These are phyloP conservation scores for Battus philenor DNA, from an alignment of 1,140 invertebrate genomes.

Conservation along the genomic window DNA sequence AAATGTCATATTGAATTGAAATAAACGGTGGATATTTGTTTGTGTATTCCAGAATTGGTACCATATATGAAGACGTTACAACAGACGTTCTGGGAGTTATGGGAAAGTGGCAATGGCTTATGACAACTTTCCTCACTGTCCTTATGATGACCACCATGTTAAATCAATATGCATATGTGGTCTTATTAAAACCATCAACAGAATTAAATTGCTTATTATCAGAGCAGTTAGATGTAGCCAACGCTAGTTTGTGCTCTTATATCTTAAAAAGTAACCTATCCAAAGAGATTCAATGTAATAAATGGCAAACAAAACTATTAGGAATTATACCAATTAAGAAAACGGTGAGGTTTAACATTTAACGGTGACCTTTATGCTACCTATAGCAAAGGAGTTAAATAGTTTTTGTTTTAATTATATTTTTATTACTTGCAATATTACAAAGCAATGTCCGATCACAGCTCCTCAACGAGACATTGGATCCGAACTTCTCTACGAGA, in stretches of 20 bases:
- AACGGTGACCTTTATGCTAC: no score
- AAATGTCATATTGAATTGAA: no score
- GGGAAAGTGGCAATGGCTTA: slow-evolving; percentile 58
- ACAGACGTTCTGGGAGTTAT: slow-evolving; percentile 57
- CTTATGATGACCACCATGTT: slow-evolving; percentile 40
- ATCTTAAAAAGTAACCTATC: slow-evolving; percentile 30
- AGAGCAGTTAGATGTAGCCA: slow-evolving; percentile 21
- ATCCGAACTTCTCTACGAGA: no score
- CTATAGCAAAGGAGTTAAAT: no score
- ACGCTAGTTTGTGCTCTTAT: slow-evolving; percentile 38
- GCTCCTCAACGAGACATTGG: no score
- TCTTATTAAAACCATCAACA: slow-evolving; percentile 33
- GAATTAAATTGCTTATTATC: slow-evolving; percentile 32
- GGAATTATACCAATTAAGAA: slow-evolving; percentile 50
- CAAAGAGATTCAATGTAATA: slow-evolving; percentile 30
- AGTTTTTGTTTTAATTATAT: no score
- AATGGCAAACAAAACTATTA: slow-evolving; percentile 46
- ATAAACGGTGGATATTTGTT: no score
- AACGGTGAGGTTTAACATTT: no score
- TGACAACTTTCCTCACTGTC: slow-evolving; percentile 38
- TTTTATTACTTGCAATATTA: no score
- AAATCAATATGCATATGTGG: slow-evolving; percentile 50
- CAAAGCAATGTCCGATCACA: no score
- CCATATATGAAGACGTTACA: slow-evolving; percentile 59
- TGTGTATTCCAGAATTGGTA: slow-evolving; percentile 49